Evolutionary conservation across 2,113 vertebrate genomes (phyloP).

Genomic region (Sardina pilchardus): DNA sequence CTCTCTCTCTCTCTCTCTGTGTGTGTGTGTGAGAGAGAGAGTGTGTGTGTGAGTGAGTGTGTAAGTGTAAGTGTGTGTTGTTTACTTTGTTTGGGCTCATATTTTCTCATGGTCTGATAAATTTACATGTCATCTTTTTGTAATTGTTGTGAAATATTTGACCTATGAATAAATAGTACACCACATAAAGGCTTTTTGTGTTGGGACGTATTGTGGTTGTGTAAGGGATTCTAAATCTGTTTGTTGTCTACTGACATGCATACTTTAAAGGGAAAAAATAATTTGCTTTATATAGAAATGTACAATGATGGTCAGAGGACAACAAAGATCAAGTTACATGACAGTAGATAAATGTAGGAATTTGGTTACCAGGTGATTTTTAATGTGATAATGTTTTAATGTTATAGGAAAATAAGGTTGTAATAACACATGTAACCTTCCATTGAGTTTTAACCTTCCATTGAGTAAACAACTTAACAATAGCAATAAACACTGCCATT

Average conservation of each 20-base stretch:
- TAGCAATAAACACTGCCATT: too few species aligned
- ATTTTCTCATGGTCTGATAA: slow-evolving; percentile 5
- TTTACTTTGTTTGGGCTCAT: background rate
- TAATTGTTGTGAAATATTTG: background rate
- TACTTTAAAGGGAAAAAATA: background rate
- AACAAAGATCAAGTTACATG: too few species aligned
- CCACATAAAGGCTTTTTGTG: background rate
- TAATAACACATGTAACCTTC: background rate
- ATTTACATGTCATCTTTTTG: slow-evolving; percentile 12
- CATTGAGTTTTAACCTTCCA: too few species aligned
- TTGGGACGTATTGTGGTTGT: background rate
- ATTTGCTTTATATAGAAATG: background rate
- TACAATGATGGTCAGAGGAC: background rate
- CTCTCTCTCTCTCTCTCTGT: background rate
- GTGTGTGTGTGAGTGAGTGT: background rate
- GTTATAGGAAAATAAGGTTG: background rate
- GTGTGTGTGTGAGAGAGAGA: background rate
- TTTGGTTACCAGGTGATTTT: background rate
- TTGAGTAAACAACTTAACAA: too few species aligned
- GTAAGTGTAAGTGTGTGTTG: background rate
- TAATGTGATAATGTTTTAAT: too few species aligned
- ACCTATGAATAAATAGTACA: background rate
- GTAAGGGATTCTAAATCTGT: background rate
- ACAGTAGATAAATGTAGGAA: background rate
- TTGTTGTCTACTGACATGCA: background rate